Conservation (phyloP, 2,113 vertebrate species). For the Phalacrocorax aristotelis region DNA sequence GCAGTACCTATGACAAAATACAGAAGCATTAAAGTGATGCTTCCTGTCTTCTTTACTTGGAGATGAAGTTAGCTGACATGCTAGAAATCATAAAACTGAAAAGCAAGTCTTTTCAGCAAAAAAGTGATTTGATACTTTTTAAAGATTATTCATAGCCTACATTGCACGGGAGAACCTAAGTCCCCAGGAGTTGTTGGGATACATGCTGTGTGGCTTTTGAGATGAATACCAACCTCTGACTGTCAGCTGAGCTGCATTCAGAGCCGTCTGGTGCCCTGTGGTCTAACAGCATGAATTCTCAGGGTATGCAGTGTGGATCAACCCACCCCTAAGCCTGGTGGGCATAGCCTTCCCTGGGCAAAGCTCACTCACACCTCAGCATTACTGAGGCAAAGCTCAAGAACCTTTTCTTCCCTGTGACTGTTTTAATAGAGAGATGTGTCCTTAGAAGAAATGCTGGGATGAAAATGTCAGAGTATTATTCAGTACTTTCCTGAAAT, state of each 20-base stretch:
- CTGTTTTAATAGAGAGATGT: neutral
- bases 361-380: neutral
- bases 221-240: neutral
- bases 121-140: neutral
- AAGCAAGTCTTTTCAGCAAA: neutral
- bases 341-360: neutral
- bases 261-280: neutral
- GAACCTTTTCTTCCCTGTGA: neutral
- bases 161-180: neutral
- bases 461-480: neutral
- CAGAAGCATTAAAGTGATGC: neutral
- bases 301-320: neutral
- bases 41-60: neutral
- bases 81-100: neutral
- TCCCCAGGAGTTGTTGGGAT: neutral
- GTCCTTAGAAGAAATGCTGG: neutral
- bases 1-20: constrained; percentile 15
- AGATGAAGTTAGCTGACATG: neutral
- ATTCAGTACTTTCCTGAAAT: neutral
- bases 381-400: neutral
- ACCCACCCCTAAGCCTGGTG: neutral
- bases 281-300: neutral
- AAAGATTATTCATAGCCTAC: neutral
- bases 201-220: neutral
- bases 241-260: neutral